phyloP scores from a whole-genome alignment of 2,888 invertebrate species.

The Pandemis cinnamomeana region DNA sequence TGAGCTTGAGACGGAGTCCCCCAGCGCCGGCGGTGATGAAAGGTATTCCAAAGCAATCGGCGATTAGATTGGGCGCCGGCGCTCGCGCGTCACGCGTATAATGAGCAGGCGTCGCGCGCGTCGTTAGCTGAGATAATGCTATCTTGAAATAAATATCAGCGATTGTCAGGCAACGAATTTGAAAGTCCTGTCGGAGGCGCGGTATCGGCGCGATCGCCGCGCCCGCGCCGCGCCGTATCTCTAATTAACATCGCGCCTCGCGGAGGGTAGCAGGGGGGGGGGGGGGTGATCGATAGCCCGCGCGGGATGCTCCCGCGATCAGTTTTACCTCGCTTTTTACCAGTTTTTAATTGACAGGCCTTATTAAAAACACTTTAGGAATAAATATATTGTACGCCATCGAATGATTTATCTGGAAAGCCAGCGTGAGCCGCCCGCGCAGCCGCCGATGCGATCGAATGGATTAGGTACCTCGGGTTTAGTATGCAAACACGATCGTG shows the following conservation, averaged over 20 bases:
- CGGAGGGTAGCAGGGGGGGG: neutral
- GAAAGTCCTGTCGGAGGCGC: constrained; percentile 58
- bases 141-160: constrained; percentile 63
- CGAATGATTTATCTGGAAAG: constrained; percentile 16
- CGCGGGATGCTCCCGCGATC: constrained; percentile 43
- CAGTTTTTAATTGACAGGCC: constrained; percentile 43
- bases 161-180: constrained; percentile 65
- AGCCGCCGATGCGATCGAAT: neutral
- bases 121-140: constrained; percentile 45
- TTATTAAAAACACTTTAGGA: constrained; percentile 40
- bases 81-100: constrained; percentile 37
- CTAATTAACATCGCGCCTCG: constrained; percentile 67
- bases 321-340: constrained; percentile 43
- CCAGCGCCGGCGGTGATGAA: constrained; percentile 10
- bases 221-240: constrained; percentile 59
- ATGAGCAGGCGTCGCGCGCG: constrained; percentile 41
- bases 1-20: neutral
- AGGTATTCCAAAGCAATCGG: constrained; percentile 22
- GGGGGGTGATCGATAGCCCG: constrained; percentile 59
- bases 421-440: constrained; percentile 5
- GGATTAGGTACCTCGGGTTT: neutral
- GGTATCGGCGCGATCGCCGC: constrained; percentile 34
- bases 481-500: constrained; percentile 35
- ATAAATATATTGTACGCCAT: constrained; percentile 18
- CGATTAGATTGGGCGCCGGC: constrained; percentile 7